Evolutionary conservation across 2,113 vertebrate genomes (phyloP).

Genomic region (Anhinga rufa): DNA sequence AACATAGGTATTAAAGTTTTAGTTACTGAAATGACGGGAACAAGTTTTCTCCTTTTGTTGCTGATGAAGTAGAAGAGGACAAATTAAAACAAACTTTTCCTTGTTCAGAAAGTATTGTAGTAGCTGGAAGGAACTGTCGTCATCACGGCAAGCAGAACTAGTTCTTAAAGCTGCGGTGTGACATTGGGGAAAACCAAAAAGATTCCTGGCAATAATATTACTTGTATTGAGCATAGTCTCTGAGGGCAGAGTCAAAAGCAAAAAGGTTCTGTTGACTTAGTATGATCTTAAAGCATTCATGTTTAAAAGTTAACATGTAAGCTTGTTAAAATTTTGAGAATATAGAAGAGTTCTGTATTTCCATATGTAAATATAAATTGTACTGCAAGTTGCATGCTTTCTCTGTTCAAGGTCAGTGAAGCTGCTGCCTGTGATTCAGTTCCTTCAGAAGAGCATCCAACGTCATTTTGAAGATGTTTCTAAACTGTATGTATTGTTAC

Average conservation of each 20-base stretch:
- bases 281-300: neutral
- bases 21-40: neutral
- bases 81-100: neutral
- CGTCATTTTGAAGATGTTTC: constrained; percentile 85
- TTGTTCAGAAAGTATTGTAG: neutral
- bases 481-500: constrained; percentile 83
- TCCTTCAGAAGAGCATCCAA: constrained; percentile 90
- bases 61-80: neutral
- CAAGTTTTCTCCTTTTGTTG: neutral
- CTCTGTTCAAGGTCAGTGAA: constrained; percentile 75
- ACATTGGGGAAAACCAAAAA: neutral
- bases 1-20: neutral
- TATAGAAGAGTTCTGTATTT: neutral
- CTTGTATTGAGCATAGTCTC: neutral
- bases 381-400: neutral
- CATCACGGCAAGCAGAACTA: neutral
- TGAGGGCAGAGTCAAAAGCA: neutral
- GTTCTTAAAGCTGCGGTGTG: neutral
- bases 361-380: neutral
- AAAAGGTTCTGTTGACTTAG: neutral
- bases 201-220: neutral
- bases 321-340: neutral
- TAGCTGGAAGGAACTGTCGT: neutral
- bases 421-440: constrained; percentile 85
- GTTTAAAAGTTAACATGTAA: neutral